A percentile compares a stretch with the other conserved stretches of the same genome.
phyloP scores from a whole-genome alignment of 2,888 invertebrate species.

The Plutella xylostella region DNA sequence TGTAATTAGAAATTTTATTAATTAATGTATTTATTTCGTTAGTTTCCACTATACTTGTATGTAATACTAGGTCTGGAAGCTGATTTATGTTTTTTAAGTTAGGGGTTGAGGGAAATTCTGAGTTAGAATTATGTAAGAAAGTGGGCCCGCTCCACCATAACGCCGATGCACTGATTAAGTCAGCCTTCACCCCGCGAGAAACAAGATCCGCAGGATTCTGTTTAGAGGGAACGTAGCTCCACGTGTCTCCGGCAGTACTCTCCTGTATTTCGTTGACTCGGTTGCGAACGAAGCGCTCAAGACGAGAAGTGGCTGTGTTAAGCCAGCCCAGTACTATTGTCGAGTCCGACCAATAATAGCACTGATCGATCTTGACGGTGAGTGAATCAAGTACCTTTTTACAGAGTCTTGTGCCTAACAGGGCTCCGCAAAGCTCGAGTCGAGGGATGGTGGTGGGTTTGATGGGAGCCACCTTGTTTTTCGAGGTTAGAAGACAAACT shows the following conservation, averaged over 20 bases:
- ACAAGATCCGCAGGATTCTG: background rate
- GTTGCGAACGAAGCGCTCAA: background rate
- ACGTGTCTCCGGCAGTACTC: background rate
- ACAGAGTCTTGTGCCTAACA: background rate
- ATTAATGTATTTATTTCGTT: too few relatives aligned
- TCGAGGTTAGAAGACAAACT: conserved; percentile 19
- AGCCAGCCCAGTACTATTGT: background rate
- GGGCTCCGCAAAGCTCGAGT: background rate
- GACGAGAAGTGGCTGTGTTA: background rate
- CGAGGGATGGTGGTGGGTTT: background rate
- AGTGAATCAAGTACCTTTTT: background rate
- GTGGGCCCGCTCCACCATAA: conserved; percentile 1
- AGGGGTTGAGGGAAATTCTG: too few relatives aligned
- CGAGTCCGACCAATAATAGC: background rate
- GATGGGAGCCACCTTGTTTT: conserved; percentile 1
- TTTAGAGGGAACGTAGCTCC: background rate
- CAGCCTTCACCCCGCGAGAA: background rate
- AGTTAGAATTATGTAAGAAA: too few relatives aligned
- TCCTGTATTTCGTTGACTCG: background rate
- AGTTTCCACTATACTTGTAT: too few relatives aligned
- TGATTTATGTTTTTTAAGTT: too few relatives aligned
- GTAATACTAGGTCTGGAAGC: too few relatives aligned
- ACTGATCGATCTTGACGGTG: background rate
- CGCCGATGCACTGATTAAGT: background rate
- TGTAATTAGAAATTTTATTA: too few relatives aligned